These are phyloP conservation scores for Bos javanicus DNA, from an alignment of 2,113 vertebrate genomes.

Conservation along the genomic window DNA sequence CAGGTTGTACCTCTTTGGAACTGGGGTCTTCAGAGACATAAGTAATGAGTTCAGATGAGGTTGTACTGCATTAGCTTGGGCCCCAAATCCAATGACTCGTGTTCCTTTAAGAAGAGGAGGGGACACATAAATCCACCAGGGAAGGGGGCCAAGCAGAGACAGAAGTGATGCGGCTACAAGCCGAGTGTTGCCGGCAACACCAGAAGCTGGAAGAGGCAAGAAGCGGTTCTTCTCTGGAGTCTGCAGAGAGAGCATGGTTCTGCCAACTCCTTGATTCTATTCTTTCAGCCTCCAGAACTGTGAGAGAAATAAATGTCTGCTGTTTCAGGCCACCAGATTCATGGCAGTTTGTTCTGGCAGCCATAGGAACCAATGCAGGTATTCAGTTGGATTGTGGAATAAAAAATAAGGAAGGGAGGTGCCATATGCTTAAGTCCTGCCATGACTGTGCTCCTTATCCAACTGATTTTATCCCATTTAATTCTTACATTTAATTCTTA, in stretches of 20 bases:
- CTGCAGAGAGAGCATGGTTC: background rate
- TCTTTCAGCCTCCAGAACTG: too few relatives aligned
- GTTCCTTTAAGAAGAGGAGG: background rate
- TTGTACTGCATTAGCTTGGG: background rate
- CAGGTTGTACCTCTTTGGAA: background rate
- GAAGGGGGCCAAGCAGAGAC: background rate
- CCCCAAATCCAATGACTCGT: background rate
- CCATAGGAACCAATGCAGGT: background rate
- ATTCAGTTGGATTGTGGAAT: background rate
- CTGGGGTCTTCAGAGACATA: background rate
- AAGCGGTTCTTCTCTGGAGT: accelerated
- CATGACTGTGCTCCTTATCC: accelerated
- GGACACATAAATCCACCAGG: accelerated
- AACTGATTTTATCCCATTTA: background rate
- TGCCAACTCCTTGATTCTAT: background rate
- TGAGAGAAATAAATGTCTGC: background rate
- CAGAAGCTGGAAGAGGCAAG: background rate
- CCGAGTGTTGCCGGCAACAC: accelerated
- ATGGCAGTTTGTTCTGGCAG: background rate
- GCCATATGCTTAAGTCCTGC: accelerated
- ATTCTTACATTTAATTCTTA: background rate
- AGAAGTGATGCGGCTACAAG: accelerated
- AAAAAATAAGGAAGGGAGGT: background rate
- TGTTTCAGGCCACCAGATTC: background rate
- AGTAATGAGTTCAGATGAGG: background rate